A percentile compares a stretch with the other conserved stretches of the same genome.
phyloP scores from a whole-genome alignment of 1,140 invertebrate species.

The Camponotus vicinus region DNA sequence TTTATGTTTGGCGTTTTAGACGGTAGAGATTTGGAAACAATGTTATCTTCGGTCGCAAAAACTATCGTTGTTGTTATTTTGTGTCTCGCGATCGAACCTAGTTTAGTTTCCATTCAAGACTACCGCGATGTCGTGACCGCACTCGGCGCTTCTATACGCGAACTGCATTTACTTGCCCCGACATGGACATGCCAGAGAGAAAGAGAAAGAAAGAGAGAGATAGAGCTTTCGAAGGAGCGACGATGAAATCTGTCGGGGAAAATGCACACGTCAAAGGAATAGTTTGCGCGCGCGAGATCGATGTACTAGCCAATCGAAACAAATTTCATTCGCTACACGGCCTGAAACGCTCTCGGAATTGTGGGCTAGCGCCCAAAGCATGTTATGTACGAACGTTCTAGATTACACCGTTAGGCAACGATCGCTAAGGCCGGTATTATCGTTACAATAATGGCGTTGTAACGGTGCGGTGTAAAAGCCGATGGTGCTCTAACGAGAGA shows the following conservation, averaged over 20 bases:
- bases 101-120: conserved; percentile 72
- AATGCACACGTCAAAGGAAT: conserved; percentile 67
- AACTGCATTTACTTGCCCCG: conserved; percentile 54
- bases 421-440: conserved; percentile 31
- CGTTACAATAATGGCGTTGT: conserved; percentile 50
- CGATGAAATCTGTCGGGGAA: conserved; percentile 58
- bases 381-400: conserved; percentile 43
- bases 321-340: conserved; percentile 49
- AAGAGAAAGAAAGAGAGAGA: neutral
- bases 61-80: conserved; percentile 57
- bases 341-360: conserved; percentile 42
- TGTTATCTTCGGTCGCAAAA: conserved; percentile 55
- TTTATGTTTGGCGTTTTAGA: conserved; percentile 21
- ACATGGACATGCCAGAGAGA: conserved; percentile 52
- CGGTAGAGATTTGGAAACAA: conserved; percentile 59
- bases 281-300: conserved; percentile 34
- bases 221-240: conserved; percentile 59
- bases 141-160: conserved; percentile 66
- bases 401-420: conserved; percentile 40
- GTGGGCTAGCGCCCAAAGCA: conserved; percentile 36
- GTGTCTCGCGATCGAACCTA: conserved; percentile 70
- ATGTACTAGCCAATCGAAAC: conserved; percentile 42
- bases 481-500: neutral
- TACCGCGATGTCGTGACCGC: conserved; percentile 70
- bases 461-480: conserved; percentile 9